These are phyloP conservation scores for Caenorhabditis angaria DNA, from an alignment of 2,888 invertebrate genomes.

Conservation along the genomic window DNA sequence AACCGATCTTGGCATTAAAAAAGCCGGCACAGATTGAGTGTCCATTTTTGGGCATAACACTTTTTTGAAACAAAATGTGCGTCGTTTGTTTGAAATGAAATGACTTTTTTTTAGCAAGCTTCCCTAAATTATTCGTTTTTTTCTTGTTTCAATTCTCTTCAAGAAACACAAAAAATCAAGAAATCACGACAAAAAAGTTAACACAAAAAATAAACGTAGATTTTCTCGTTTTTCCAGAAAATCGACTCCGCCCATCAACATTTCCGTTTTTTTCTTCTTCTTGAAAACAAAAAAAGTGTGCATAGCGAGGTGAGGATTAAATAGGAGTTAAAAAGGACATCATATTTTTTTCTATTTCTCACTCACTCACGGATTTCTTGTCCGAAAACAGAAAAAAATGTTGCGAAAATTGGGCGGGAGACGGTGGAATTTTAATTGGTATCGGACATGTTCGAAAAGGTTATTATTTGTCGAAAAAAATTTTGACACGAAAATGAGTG, in stretches of 20 bases:
- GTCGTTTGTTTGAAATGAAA: background rate
- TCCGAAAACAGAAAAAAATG: too few relatives aligned
- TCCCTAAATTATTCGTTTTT: background rate
- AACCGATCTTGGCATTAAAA: constrained; percentile 19
- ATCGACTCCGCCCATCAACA: background rate
- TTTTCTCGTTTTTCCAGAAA: background rate
- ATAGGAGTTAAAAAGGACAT: constrained; percentile 4
- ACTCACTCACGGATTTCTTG: too few relatives aligned
- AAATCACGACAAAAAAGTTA: background rate
- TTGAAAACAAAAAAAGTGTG: background rate
- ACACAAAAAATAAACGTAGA: background rate
- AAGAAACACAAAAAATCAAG: background rate
- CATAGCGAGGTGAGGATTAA: background rate
- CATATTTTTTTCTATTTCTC: background rate
- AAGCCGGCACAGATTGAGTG: background rate
- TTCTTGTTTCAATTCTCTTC: too few relatives aligned
- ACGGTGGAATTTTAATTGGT: too few relatives aligned
- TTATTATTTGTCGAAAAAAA: too few relatives aligned
- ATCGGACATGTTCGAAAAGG: too few relatives aligned
- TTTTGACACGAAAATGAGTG: too few relatives aligned
- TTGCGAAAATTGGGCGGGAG: too few relatives aligned
- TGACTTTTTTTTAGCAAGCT: constrained; percentile 1
- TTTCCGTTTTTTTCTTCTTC: background rate
- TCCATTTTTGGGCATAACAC: background rate
- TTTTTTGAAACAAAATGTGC: background rate